These are phyloP conservation scores for Toxotes chatareus DNA, from an alignment of 2,113 vertebrate species.

Conservation along the genomic window DNA sequence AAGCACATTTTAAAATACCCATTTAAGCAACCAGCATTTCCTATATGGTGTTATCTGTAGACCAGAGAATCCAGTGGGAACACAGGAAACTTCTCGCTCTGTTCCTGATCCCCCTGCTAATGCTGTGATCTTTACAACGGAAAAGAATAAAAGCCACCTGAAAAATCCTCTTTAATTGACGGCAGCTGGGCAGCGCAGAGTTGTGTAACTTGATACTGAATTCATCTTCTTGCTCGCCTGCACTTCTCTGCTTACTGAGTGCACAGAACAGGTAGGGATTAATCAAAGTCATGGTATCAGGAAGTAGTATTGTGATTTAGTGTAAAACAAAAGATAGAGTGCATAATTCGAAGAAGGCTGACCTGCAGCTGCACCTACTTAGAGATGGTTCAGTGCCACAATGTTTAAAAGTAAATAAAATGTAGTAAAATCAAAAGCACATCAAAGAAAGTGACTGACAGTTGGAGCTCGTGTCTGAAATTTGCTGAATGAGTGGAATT, in stretches of 20 bases:
- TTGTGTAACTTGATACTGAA: slow-evolving; percentile 67
- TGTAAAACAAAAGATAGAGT: not conserved
- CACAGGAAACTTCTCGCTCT: slow-evolving; percentile 9
- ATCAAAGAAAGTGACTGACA: slow-evolving; percentile 11
- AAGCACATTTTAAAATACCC: not conserved
- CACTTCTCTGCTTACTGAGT: slow-evolving; percentile 27
- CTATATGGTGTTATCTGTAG: slow-evolving; percentile 13
- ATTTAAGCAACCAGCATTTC: not conserved
- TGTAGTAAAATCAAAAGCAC: not conserved
- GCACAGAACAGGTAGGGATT: not conserved
- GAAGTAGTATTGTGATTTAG: not conserved
- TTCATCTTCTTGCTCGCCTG: slow-evolving; percentile 31
- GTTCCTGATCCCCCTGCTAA: slow-evolving; percentile 29
- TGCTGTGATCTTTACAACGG: slow-evolving; percentile 44
- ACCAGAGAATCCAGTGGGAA: slow-evolving; percentile 1
- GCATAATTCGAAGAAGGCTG: not conserved
- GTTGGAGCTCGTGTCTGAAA: slow-evolving; percentile 18
- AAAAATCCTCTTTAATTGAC: slow-evolving; percentile 61
- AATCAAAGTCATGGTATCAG: not conserved
- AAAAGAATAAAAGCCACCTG: slow-evolving; percentile 45
- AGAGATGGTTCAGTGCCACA: not conserved
- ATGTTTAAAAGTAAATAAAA: not conserved
- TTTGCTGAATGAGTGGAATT: slow-evolving; percentile 55
- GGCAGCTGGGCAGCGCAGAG: slow-evolving; percentile 48
- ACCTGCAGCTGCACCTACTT: not conserved